phyloP scores from a whole-genome alignment of 2,797 vertebrate species.

The Sebastolobus alascanus region DNA sequence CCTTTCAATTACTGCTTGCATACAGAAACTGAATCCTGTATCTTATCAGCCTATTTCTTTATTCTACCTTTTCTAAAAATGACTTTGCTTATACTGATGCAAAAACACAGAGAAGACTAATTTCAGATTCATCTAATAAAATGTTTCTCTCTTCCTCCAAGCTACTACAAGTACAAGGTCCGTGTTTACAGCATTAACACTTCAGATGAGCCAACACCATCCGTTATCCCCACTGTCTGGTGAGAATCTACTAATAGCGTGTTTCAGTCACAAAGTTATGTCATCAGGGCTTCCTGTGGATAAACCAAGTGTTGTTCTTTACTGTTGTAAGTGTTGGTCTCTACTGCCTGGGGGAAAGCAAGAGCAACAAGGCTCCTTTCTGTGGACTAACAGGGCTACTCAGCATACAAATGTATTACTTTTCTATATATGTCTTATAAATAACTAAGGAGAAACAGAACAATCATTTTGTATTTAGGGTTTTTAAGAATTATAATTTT shows the following conservation, averaged over 20 bases:
- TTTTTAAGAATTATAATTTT: slow-evolving; percentile 1
- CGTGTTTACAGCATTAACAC: slow-evolving; percentile 60
- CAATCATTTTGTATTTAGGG: background rate
- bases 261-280: slow-evolving; percentile 66
- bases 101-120: background rate
- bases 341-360: slow-evolving; percentile 13
- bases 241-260: slow-evolving; percentile 66
- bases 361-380: slow-evolving; percentile 13
- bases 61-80: background rate
- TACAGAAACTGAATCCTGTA: background rate
- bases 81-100: background rate
- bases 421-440: background rate
- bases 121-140: slow-evolving; percentile 11
- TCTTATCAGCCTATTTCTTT: background rate
- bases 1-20: background rate
- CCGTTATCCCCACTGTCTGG: slow-evolving; percentile 58
- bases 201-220: slow-evolving; percentile 50
- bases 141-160: slow-evolving; percentile 18
- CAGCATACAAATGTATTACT: background rate
- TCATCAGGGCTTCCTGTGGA: slow-evolving; percentile 68
- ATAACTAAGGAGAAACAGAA: background rate
- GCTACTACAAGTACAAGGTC: slow-evolving; percentile 45
- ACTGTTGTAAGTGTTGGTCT: slow-evolving; percentile 49
- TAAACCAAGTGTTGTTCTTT: slow-evolving; percentile 49
- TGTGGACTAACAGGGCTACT: slow-evolving; percentile 10